These are phyloP conservation scores for Nebria salina DNA, from an alignment of 2,888 invertebrate genomes.

Conservation along the genomic window DNA sequence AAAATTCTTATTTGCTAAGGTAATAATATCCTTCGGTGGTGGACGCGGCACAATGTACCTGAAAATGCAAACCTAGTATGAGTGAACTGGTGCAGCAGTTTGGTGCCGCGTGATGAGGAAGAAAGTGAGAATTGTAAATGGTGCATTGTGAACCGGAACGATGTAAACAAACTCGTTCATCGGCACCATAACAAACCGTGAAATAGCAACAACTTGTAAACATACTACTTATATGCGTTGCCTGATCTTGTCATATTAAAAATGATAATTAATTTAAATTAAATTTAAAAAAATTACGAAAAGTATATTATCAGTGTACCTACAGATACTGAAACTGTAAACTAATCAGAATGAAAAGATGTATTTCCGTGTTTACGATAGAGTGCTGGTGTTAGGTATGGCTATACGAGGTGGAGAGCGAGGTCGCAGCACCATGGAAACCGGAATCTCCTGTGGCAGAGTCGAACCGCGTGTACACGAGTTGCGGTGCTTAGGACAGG, in stretches of 20 bases:
- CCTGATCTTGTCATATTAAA: neutral
- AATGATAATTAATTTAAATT: too few relatives aligned
- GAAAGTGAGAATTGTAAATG: conserved; percentile 26
- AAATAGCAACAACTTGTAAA: neutral
- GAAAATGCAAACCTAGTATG: conserved; percentile 23
- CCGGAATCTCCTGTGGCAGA: conserved; percentile 42
- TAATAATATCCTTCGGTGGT: conserved; percentile 33
- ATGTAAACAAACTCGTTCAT: conserved; percentile 20
- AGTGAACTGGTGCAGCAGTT: neutral
- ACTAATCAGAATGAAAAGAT: conserved; percentile 16
- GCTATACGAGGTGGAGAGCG: conserved; percentile 2
- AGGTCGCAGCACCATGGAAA: conserved; percentile 20
- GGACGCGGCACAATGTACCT: conserved; percentile 27
- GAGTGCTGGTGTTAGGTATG: conserved; percentile 10
- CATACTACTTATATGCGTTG: neutral
- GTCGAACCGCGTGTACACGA: conserved; percentile 50
- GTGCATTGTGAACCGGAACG: conserved; percentile 35
- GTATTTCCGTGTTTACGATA: conserved; percentile 34
- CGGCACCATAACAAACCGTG: neutral
- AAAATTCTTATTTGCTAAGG: conserved; percentile 22
- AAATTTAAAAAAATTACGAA: too few relatives aligned
- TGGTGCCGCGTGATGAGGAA: conserved; percentile 18
- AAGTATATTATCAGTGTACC: too few relatives aligned
- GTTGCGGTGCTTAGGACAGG: conserved; percentile 57
- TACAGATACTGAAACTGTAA: neutral